A percentile compares a stretch with the other conserved stretches of the same genome.
Conservation (phyloP, 2,797 vertebrate genomes). For the Erpetoichthys calabaricus region DNA sequence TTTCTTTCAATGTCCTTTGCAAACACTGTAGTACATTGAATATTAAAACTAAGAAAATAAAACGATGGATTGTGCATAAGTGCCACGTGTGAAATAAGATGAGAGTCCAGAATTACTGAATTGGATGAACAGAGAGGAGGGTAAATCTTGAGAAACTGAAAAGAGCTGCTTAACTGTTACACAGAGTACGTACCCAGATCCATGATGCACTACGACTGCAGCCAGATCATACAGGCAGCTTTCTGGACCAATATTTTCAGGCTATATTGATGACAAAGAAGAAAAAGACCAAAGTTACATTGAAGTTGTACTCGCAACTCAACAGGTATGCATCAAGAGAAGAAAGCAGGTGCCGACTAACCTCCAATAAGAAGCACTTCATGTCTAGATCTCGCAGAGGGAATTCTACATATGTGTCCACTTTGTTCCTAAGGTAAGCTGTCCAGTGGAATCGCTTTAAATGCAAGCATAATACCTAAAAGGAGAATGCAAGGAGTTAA, state of each 20-base stretch:
- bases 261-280: slow-evolving; percentile 38
- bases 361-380: slow-evolving; percentile 90
- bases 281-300: background rate
- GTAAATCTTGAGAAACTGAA: too few relatives aligned
- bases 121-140: too few relatives aligned
- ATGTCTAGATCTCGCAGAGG: slow-evolving; percentile 83
- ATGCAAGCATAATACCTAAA: slow-evolving; percentile 89
- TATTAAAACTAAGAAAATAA: too few relatives aligned
- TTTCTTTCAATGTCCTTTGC: too few relatives aligned
- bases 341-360: slow-evolving; percentile 25
- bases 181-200: slow-evolving; percentile 77
- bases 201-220: slow-evolving; percentile 92
- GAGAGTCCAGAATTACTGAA: too few relatives aligned
- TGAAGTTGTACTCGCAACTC: too few relatives aligned
- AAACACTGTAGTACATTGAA: too few relatives aligned
- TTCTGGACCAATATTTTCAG: slow-evolving; percentile 72
- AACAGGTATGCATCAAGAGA: too few relatives aligned
- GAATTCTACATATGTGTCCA: slow-evolving; percentile 92
- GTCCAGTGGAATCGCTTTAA: slow-evolving; percentile 98
- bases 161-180: too few relatives aligned
- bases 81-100: too few relatives aligned
- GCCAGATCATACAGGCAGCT: slow-evolving; percentile 84
- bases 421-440: slow-evolving; percentile 91
- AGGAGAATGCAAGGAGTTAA: slow-evolving; percentile 1
- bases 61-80: too few relatives aligned